A percentile compares a stretch with the other conserved stretches of the same genome.
phyloP scores from a whole-genome alignment of 1,140 invertebrate species.

The Hirudo medicinalis region DNA sequence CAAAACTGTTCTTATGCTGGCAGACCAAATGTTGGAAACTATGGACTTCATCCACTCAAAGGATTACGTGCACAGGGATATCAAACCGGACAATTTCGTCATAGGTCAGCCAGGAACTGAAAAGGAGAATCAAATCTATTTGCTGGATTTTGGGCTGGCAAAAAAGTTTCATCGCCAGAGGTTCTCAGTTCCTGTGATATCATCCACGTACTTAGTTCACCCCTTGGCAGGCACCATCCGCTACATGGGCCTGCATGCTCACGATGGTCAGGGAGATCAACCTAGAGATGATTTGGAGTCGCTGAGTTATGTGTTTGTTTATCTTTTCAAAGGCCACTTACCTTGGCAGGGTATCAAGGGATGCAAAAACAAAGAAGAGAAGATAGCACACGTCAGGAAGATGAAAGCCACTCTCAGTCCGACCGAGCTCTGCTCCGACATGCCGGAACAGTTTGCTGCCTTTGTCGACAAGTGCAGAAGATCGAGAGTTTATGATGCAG shows the following conservation, averaged over 20 bases:
- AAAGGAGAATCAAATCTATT: constrained; percentile 46
- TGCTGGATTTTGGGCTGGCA: constrained; percentile 92
- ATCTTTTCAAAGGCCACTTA: constrained; percentile 74
- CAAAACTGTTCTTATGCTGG: constrained; percentile 60
- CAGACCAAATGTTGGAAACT: constrained; percentile 72
- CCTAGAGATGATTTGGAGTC: constrained; percentile 92
- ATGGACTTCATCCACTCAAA: constrained; percentile 63
- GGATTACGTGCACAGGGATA: constrained; percentile 27
- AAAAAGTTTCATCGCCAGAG: constrained; percentile 64
- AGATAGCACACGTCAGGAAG: constrained; percentile 91
- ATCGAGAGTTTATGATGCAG: constrained; percentile 13
- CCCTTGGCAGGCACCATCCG: constrained; percentile 18
- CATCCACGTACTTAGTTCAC: neutral
- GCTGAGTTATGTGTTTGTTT: constrained; percentile 88
- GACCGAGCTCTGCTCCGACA: constrained; percentile 65
- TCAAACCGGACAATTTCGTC: constrained; percentile 26
- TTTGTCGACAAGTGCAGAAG: constrained; percentile 17
- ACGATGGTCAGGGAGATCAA: constrained; percentile 37
- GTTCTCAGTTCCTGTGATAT: constrained; percentile 2
- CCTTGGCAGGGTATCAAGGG: constrained; percentile 77
- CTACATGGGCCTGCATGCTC: constrained; percentile 19
- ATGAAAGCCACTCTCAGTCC: constrained; percentile 96
- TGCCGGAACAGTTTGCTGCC: constrained; percentile 6
- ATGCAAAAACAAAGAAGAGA: constrained; percentile 78
- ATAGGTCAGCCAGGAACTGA: constrained; percentile 51